Evolutionary conservation across 2,888 invertebrate species (phyloP), one percentile per base, ranked within the genome.

Genomic region (Phaedon cochleariae): DNA sequence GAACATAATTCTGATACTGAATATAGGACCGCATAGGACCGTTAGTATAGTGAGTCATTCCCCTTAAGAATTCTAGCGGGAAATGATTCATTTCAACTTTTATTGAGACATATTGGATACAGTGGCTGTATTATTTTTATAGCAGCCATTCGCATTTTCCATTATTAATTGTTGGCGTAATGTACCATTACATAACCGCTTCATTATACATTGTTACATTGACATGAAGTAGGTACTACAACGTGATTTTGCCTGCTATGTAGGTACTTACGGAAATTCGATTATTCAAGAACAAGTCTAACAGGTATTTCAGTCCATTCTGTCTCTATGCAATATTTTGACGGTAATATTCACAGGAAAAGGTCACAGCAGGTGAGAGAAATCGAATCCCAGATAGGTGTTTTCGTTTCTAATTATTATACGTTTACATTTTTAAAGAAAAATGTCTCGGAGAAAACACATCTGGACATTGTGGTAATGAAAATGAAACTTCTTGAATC

Each of bases 321-420:
- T 10, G 15, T 4, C 41, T 15, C 15, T 41, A 41, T 34, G 34
- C 34, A 34, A 34, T 15, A 41, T 41, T 41, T 41, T 41, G 41
- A 26, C 26, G 26, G 7, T 41, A 4, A 41, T 12, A 34, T 34
- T 34, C 12, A 34, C 34, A 7, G 34, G 10, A 34, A 49, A 58
- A 63, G 63, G 63, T 58, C 64, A 59, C 15, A 17, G 60, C 31
- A 59, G 59, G 62, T 62, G 59, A 66, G 63, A 66, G 66, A 66
- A 66, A 66, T 63, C 66, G 41, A 41, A 41, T 41, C 41, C 6
- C 15, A 41, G 41, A 41, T 41, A 41, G 12, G n/a, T 41, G 12
- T 10, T 41, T 41, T 41, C 41, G 3, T n/a, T 41, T 15, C 41
- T 41, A 15, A n/a, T 41, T 12, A 4, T 15, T n/a, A 4, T 3